Evolutionary conservation across 2,888 invertebrate genomes (phyloP).

Genomic region (Microctonus hyperodae): DNA sequence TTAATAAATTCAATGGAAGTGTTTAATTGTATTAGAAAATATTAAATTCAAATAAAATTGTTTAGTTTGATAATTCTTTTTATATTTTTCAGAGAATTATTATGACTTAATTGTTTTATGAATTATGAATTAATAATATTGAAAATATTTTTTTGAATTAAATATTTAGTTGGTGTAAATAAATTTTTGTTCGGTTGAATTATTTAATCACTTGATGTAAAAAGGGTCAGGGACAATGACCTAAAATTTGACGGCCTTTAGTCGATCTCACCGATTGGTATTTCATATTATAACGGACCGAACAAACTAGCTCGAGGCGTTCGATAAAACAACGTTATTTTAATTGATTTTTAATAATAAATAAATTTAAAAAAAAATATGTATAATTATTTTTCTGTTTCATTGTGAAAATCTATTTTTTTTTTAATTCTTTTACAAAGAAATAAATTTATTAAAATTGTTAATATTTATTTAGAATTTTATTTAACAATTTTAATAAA

Average conservation of each 20-base stretch:
- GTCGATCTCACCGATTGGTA: not conserved
- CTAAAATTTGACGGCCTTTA: not conserved
- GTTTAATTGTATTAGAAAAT: no score
- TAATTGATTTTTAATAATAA: not conserved
- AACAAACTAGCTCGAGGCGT: not conserved
- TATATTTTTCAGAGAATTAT: not conserved
- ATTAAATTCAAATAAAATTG: no score
- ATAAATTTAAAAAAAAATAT: not conserved
- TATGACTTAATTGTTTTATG: no score
- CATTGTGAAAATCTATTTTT: not conserved
- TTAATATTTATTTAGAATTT: no score
- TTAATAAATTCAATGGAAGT: no score
- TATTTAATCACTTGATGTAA: not conserved
- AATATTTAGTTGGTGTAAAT: no score
- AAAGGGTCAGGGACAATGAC: not conserved
- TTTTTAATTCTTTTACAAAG: not conserved
- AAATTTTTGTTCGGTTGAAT: not conserved
- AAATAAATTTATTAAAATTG: not conserved
- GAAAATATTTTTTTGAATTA: no score
- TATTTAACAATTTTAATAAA: not conserved
- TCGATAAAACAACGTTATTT: not conserved
- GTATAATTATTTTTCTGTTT: not conserved
- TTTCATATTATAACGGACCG: not conserved
- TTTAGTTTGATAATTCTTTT: no score
- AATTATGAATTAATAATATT: no score